Evolutionary conservation across 2,888 invertebrate species (phyloP), one percentile per base, ranked within the genome.

Genomic region (Drosophila pegasa): DNA sequence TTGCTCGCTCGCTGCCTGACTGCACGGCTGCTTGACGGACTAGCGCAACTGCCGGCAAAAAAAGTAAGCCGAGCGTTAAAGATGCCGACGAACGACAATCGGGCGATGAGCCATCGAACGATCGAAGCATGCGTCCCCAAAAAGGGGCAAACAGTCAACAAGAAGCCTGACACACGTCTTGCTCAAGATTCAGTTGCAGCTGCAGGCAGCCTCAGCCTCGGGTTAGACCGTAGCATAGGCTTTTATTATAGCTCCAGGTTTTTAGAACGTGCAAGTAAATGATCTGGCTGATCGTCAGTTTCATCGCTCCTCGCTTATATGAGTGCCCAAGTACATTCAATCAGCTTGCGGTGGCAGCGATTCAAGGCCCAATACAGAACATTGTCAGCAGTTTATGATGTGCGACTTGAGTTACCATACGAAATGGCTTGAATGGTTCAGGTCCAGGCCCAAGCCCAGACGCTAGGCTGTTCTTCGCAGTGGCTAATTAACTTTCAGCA

Each of bases 321-420:
- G 50, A 54, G 57, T 25, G 35, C 45, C 27, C 12, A 16, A 27
- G 67, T 58, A 63, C 54, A 65, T 68, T 66, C 64, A 66, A 76
- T 64, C 74, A 75, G 60, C 65, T 84, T 81, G 81, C 74, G 85
- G 81, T 84, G 64, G 27, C 75, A 58, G 52, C 61, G 51, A 38
- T 55, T 65, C 37, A 66, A 50, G 31, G 31, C 45, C 33, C 45
- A 43, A n/a, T 10, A 50, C 37, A 68, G 61, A 82, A 78, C 80
- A 78, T 75, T 84, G 79, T 71, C 81, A 76, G 75, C 77, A 84
- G 81, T 84, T 84, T 84, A 84, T 81, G 69, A 73, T 66, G 81
- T 47, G 60, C 84, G 77, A 71, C 78, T 84, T 78, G 71, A 78
- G 72, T 87, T 84, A 84, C 87, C 70, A 59, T 62, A 54, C 41